Evolutionary conservation across 2,113 vertebrate species (phyloP).

Genomic region (Amphiprion ocellaris): DNA sequence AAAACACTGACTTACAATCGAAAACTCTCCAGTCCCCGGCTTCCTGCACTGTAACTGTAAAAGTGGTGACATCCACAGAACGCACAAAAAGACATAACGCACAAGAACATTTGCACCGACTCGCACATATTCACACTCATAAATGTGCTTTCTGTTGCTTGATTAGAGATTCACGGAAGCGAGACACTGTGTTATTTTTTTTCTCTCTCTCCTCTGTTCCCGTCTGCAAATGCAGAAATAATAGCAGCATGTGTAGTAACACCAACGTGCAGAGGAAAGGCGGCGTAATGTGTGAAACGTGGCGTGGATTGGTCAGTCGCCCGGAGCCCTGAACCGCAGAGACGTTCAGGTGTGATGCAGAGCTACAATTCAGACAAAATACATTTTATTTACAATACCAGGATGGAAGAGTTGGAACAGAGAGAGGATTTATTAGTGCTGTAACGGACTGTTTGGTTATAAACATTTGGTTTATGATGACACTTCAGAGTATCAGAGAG

Average conservation of each 20-base stretch:
- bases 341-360: no score
- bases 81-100: conserved; percentile 2
- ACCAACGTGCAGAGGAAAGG: conserved; percentile 13
- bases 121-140: conserved; percentile 34
- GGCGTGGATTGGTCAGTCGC: conserved; percentile 43
- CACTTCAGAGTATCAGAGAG: no score
- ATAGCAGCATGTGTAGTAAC: conserved; percentile 43
- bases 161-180: conserved; percentile 58
- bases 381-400: no score
- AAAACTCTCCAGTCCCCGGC: no score
- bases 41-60: no score
- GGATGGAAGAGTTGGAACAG: no score
- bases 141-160: conserved; percentile 63
- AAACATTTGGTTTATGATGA: no score
- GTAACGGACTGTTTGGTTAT: no score
- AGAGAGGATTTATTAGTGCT: no score
- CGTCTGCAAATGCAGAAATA: conserved; percentile 32
- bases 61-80: no score
- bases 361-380: no score
- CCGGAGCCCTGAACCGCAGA: neutral
- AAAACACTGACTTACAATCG: no score
- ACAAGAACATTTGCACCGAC: neutral
- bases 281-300: conserved; percentile 32
- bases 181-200: conserved; percentile 25
- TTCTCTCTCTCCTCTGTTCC: neutral